These are phyloP conservation scores for Trematocara macrostoma DNA, from an alignment of 2,113 vertebrate species.

Conservation along the genomic window DNA sequence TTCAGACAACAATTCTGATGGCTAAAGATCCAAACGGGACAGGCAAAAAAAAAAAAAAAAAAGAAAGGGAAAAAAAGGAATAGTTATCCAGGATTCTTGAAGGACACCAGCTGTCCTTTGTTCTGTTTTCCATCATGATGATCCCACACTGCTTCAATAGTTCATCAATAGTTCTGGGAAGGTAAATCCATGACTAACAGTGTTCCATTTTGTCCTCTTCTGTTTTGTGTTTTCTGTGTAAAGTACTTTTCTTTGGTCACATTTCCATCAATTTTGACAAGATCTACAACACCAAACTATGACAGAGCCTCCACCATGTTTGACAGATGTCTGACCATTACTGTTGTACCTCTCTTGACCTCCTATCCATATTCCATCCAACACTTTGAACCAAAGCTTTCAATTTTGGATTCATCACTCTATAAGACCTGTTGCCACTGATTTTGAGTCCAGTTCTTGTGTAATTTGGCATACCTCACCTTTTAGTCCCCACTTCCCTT, in stretches of 20 bases:
- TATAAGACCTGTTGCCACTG: neutral
- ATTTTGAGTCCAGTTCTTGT: neutral
- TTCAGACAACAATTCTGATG: no score
- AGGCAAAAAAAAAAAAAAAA: no score
- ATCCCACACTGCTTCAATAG: neutral
- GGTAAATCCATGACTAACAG: neutral
- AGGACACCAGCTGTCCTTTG: neutral
- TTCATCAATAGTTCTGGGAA: neutral
- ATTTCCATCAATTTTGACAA: neutral
- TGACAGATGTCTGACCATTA: neutral
- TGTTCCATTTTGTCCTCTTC: neutral
- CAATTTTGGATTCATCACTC: neutral
- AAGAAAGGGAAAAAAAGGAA: neutral
- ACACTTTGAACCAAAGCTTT: neutral
- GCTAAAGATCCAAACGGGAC: no score
- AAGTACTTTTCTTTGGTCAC: neutral
- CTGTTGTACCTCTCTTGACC: neutral
- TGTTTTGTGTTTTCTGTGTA: no score
- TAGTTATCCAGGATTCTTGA: neutral
- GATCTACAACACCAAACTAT: no score
- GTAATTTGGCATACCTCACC: neutral
- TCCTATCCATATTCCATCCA: neutral
- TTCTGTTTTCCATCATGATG: neutral
- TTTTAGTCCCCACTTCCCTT: neutral
- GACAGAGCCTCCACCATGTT: no score